Evolutionary conservation across 2,888 invertebrate genomes (phyloP).

Genomic region (Brachyptera risi): DNA sequence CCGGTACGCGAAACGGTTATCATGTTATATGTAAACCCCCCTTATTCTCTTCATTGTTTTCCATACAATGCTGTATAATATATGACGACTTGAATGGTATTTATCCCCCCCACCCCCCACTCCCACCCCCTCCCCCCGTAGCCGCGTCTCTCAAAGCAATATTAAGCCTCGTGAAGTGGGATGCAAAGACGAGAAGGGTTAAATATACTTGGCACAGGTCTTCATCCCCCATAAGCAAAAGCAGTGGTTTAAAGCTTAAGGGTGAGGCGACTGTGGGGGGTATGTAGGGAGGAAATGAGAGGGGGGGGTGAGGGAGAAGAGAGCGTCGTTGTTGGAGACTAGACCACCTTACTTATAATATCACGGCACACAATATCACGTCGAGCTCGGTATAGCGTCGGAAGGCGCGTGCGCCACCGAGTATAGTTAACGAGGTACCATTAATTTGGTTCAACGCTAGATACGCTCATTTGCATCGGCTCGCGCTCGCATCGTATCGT

Average conservation of each 20-base stretch:
- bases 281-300: no score
- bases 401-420: not conserved
- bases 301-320: no score
- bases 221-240: not conserved
- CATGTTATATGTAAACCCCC: no score
- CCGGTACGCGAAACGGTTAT: no score
- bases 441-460: slow-evolving; percentile 10
- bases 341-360: slow-evolving; percentile 16
- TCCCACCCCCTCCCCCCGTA: no score
- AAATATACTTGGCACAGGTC: slow-evolving; percentile 16
- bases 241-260: not conserved
- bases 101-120: no score
- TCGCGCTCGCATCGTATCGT: not conserved
- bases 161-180: slow-evolving; percentile 7
- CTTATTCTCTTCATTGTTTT: no score
- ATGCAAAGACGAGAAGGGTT: slow-evolving; percentile 8
- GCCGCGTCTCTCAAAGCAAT: not conserved
- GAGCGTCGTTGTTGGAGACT: not conserved
- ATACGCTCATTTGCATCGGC: slow-evolving; percentile 15
- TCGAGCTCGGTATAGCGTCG: not conserved
- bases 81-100: no score
- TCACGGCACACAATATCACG: not conserved
- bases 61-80: no score
- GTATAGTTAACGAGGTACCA: slow-evolving; percentile 1
- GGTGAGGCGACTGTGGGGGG: no score